Evolutionary conservation across 2,888 invertebrate genomes (phyloP), one percentile per base, ranked within the genome.

Genomic region (Nomada ruficornis): DNA sequence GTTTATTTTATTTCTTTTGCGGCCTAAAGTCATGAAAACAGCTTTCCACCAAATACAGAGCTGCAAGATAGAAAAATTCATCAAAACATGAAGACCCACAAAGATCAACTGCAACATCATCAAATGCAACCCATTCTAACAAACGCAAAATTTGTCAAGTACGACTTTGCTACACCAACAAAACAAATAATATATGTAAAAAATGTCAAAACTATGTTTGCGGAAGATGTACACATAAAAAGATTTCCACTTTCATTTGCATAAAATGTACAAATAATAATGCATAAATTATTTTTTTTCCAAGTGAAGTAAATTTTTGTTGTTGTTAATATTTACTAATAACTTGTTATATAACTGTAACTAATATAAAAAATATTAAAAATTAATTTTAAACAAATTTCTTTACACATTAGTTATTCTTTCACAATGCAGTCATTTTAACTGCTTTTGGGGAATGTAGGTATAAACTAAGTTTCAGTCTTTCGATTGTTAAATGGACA

Each of bases 301-400:
- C 63, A 65, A 73, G 47, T 68, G 65, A 70, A 74, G 57, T 67
- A 75, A 52, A 82, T 64, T 74, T 74, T 71, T 77, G 71, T 74
- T 74, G 73, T 81, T 73, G 76, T 76, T 80, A 80, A 77, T 77
- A 81, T 23, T 77, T 82, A 82, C 67, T 78, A 82, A 75, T 78
- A 82, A 80, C 62, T 44, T 78, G 73, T 68, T 23, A 23, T 23
- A 78, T 73, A 15, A 78, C 73, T 68, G 73, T 78, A 73, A 79
- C 62, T 73, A 67, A 69, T 79, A 79, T 75, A 79, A 79, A 64
- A 79, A 68, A 79, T 79, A 76, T 71, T 71, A 80, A 71, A 80
- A 76, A 80, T 76, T 80, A 80, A 68, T 47, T 63, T 69, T 69
- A 69, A 62, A 62, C n/a, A 50, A 69, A 69, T 69, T 69, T 69